Evolutionary conservation across 2,797 vertebrate genomes (phyloP).

Genomic region (Pangasius djambal): DNA sequence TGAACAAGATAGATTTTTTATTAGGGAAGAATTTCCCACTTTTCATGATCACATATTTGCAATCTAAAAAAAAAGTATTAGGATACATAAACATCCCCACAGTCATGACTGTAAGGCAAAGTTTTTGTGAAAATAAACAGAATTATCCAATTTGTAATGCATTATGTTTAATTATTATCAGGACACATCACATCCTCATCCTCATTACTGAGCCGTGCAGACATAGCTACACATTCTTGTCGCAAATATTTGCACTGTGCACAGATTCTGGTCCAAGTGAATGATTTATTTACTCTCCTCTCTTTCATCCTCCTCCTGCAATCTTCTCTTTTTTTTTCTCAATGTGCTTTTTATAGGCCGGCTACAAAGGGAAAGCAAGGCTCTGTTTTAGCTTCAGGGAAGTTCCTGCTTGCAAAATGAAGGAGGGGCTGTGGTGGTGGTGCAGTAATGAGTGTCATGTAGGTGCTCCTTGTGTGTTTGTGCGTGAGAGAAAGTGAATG

Average conservation of each 20-base stretch:
- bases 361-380: constrained; percentile 13
- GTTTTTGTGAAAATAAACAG: neutral
- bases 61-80: neutral
- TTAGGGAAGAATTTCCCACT: neutral
- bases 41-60: neutral
- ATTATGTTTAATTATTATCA: neutral
- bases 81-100: neutral
- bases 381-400: constrained; percentile 30
- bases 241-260: constrained; percentile 24
- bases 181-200: neutral
- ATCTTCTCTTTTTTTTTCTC: constrained; percentile 25
- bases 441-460: constrained; percentile 12
- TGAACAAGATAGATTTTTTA: neutral
- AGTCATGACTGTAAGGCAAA: neutral
- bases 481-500: neutral
- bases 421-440: constrained; percentile 6
- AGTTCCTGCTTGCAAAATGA: constrained; percentile 14
- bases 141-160: neutral
- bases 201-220: neutral
- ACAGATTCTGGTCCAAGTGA: constrained; percentile 27
- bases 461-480: constrained; percentile 5
- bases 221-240: constrained; percentile 4
- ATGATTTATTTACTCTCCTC: constrained; percentile 42
- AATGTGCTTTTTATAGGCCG: constrained; percentile 43
- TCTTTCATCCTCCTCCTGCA: neutral